Conservation (phyloP, 2,888 invertebrate genomes). For the Caenorhabditis sp. region DNA sequence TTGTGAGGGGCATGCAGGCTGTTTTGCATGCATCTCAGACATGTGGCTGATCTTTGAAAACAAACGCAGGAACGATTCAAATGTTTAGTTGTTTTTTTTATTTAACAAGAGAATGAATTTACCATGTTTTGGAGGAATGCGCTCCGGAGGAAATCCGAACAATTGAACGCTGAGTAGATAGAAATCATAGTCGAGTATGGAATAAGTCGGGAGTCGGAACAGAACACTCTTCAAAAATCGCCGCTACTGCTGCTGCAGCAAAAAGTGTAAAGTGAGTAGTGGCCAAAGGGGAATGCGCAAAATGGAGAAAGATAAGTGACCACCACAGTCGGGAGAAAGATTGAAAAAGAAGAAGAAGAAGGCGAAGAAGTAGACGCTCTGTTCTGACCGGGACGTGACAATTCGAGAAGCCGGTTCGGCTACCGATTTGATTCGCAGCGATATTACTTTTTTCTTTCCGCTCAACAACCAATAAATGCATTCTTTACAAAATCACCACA, state of each 20-base stretch:
- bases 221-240: constrained; percentile 37
- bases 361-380: constrained; percentile 42
- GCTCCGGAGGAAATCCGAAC: constrained; percentile 53
- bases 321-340: constrained; percentile 35
- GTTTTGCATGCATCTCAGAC: constrained; percentile 4
- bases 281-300: constrained; percentile 14
- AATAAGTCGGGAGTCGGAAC: not conserved
- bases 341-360: too few species aligned
- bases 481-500: constrained; percentile 7
- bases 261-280: constrained; percentile 50
- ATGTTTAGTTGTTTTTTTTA: constrained; percentile 35
- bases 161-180: constrained; percentile 46
- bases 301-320: constrained; percentile 47
- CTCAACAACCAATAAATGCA: constrained; percentile 6
- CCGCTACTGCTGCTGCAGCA: constrained; percentile 1
- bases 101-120: too few species aligned
- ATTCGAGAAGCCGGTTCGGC: constrained; percentile 38
- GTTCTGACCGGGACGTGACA: constrained; percentile 50
- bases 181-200: constrained; percentile 36
- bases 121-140: constrained; percentile 45
- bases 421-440: not conserved
- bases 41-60: constrained; percentile 44
- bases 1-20: constrained; percentile 9
- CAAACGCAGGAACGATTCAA: not conserved
- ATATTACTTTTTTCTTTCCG: constrained; percentile 12